Conservation (phyloP, 1,140 invertebrate species). For the Lerema accius region DNA sequence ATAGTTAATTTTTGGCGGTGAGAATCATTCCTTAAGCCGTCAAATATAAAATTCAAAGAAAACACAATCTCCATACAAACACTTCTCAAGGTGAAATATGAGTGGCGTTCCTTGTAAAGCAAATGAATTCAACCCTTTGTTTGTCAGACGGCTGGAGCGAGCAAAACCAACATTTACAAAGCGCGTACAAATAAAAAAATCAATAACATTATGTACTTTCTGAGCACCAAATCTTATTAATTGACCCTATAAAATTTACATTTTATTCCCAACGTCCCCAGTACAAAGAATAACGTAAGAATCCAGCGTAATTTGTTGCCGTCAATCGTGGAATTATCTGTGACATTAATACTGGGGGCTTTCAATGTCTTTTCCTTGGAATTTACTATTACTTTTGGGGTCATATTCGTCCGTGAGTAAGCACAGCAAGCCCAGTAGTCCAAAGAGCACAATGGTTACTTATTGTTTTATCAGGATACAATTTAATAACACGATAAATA, state of each 20-base stretch:
- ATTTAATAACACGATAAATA: no score
- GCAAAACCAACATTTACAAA: constrained; percentile 23
- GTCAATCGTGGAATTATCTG: constrained; percentile 21
- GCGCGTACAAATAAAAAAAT: constrained; percentile 13
- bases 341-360: constrained; percentile 6
- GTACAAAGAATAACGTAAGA: constrained; percentile 1
- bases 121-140: constrained; percentile 54
- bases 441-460: no score
- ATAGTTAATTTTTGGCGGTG: not conserved
- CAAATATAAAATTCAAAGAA: constrained; percentile 29
- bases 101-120: constrained; percentile 51
- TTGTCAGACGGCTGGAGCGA: constrained; percentile 36
- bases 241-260: constrained; percentile 10
- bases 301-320: constrained; percentile 15
- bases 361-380: not conserved
- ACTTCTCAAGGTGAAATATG: constrained; percentile 50
- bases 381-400: no score
- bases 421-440: no score
- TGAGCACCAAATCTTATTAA: constrained; percentile 25
- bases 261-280: constrained; percentile 1
- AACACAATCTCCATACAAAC: constrained; percentile 32
- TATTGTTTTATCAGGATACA: no score
- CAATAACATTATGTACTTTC: constrained; percentile 16
- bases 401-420: no score
- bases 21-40: not conserved